Base-by-base conservation (phyloP, 92 coral and sea anemone genomes). In the Porites divaricata region DNA sequence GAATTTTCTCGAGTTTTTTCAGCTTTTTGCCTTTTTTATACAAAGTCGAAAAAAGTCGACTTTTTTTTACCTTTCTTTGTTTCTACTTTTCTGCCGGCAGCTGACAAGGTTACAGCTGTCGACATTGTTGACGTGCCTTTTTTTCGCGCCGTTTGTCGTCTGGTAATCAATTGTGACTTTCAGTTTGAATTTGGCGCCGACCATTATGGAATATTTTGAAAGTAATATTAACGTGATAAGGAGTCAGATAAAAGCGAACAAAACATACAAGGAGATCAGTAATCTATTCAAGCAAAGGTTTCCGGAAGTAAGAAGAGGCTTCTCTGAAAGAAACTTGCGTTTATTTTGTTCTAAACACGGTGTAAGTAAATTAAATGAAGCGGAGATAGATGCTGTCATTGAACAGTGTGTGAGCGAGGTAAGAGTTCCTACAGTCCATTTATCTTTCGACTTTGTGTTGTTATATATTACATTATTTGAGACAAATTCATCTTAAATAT, bases 271-370 rank as follows among this genome's bases (percentile, higher is more conserved):
- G 54, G 67, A 58, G 80, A 75, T 75, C 80, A 75, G 80, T 24
- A 58, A 76, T 57, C 25, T 76, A 76, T 76, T 76, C 20, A 58
- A 24, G 80, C 66, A 59, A 76, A 76, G 20, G 0, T 57, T 76
- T 76, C 80, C 68, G 17, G 68, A 76, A 76, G 68, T 76, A 59
- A 12, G 80, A 76, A 76, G 68, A 76, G 80, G 80, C 80, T 72
- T 41, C 76, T 48, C 58, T 45, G 58, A 72, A 22, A 72, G 26
- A 72, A 57, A 24, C 51, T 76, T 57, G 66, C 66, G 79, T 13
- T 53, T 76, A 76, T 76, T 76, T 28, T 76, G 80, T 26, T 76
- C 54, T 16, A 76, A 58, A 59, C 80, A 76, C 20, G 80, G 80
- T 16, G 58, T 76, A 76, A 76, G 21, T 63, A 76, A 76, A 24